Percentiles rank a stretch among this genome's conserved stretches.
phyloP scores from a whole-genome alignment of 2,113 vertebrate species.

The Rynchops niger region DNA sequence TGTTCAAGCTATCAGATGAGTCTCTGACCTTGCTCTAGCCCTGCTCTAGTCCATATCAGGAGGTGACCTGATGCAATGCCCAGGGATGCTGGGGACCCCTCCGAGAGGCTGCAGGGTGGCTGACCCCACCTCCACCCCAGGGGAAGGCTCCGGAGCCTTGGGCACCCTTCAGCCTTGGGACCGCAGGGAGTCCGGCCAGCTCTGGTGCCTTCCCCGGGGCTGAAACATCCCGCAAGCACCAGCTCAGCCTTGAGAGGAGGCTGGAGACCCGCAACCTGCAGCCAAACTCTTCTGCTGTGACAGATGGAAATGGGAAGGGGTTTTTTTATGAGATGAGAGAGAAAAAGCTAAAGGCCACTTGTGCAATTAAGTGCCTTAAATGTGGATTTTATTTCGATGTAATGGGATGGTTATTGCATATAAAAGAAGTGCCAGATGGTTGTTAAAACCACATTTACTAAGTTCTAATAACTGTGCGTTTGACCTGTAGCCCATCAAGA shows the following conservation, averaged over 20 bases:
- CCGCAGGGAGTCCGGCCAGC: fast-evolving
- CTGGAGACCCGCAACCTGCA: background rate
- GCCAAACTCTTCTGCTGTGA: background rate
- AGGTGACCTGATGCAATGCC: background rate
- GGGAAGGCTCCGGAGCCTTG: background rate
- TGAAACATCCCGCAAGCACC: background rate
- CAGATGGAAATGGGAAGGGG: background rate
- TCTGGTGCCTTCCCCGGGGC: fast-evolving
- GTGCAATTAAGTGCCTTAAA: constrained; percentile 54
- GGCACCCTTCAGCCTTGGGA: background rate
- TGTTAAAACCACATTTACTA: constrained; percentile 59
- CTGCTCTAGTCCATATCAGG: background rate
- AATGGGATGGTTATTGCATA: constrained; percentile 56
- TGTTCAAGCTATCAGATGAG: background rate
- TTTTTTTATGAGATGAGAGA: background rate
- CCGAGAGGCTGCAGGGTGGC: background rate
- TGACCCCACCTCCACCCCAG: fast-evolving
- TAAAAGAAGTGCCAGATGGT: constrained; percentile 64
- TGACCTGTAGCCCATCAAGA: constrained; percentile 36
- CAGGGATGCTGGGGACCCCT: background rate
- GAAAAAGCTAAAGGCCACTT: constrained; percentile 25
- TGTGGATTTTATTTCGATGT: constrained; percentile 56
- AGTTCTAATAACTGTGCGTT: constrained; percentile 37
- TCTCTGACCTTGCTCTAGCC: background rate
- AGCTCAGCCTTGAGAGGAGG: background rate